Evolutionary conservation across 2,888 invertebrate genomes (phyloP).

Genomic region (Chloroclysta siterata): DNA sequence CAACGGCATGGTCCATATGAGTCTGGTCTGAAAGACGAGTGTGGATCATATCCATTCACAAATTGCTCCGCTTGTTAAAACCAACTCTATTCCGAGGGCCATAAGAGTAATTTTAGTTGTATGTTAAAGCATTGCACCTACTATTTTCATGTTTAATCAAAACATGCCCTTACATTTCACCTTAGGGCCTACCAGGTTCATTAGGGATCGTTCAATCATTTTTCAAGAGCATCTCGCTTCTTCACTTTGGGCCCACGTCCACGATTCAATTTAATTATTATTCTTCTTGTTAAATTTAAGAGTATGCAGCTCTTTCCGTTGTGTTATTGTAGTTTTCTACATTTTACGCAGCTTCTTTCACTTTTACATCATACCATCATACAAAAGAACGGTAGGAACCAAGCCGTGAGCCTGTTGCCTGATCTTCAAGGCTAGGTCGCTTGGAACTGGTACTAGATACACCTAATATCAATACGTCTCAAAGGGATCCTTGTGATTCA

Average conservation of each 20-base stretch:
- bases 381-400: too few species aligned
- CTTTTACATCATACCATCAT: too few species aligned
- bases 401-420: too few species aligned
- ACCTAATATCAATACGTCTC: too few species aligned
- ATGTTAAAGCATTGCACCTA: background rate
- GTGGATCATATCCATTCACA: background rate
- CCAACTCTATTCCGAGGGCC: background rate
- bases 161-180: conserved; percentile 58
- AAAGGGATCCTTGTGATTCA: too few species aligned
- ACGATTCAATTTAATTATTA: conserved; percentile 31
- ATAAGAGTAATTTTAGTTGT: background rate
- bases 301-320: too few species aligned
- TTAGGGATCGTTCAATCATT: conserved; percentile 75
- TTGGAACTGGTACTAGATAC: too few species aligned
- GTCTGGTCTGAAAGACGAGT: background rate
- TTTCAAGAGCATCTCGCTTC: conserved; percentile 56
- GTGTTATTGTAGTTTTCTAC: too few species aligned
- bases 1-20: background rate
- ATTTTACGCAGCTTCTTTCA: too few species aligned
- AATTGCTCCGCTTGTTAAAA: background rate
- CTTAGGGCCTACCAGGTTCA: conserved; percentile 72
- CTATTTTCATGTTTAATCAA: background rate
- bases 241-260: conserved; percentile 39
- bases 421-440: too few species aligned
- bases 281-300: background rate